Evolutionary conservation across 2,113 vertebrate genomes (phyloP), one percentile per base, ranked within the genome.

Genomic region (Pionites leucogaster): DNA sequence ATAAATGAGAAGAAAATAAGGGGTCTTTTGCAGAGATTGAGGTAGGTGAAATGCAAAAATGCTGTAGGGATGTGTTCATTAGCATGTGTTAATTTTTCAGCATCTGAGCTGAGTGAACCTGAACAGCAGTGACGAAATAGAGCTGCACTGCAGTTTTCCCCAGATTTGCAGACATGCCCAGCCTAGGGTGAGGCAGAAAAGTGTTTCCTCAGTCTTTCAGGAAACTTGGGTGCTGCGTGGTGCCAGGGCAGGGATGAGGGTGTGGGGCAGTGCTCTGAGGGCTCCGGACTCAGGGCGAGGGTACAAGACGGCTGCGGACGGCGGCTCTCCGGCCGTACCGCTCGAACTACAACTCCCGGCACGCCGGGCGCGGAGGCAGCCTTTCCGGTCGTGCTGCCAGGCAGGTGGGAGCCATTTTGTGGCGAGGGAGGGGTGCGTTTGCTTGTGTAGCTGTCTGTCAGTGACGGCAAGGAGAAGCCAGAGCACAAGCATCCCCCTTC

Each of bases 401-500:
- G 24, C 27, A 3, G 6, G 29, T 9, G 46, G 59, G 31, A 27
- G 78, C 90, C 90, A 82, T 87, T 77, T 87, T 71, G 83, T n/a
- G 63, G 15, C 4, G 20, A 6, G 16, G 37, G 6, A 1, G 6
- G 1, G 28, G 13, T 6, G 8, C 3, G 7, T 4, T 0, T 2
- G 1, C 10, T 7, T 1, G 7, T 4, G 0, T 6, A 1, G 10
- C 5, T 12, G 27, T 28, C 5, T 12, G 27, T 28, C 7, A 2
- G 42, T 5, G 4, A 1, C 18, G 8, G 25, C 2, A 3, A 16
- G n/a, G 22, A 16, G 53, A 8, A 16, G 47, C 5, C 10, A 4
- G 11, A 5, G 19, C 33, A 12, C 4, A 6, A 11, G 74, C 33
- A 11, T 10, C 18, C 8, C 11, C 2, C 12, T 27, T 3, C 17